These are phyloP conservation scores for Myrmophylax atrothorax DNA, from an alignment of 2,113 vertebrate genomes.

Conservation along the genomic window DNA sequence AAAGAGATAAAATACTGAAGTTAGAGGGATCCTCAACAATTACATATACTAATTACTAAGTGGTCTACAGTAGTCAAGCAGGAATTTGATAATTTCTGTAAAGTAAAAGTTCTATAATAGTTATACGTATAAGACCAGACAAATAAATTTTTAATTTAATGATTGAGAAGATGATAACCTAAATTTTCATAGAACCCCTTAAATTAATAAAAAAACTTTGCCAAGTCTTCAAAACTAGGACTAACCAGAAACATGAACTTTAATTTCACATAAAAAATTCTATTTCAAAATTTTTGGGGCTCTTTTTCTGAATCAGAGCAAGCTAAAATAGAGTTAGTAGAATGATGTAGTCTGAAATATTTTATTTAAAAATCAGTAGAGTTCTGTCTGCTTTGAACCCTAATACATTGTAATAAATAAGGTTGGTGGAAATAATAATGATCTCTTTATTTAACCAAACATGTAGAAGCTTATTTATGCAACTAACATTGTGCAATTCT, in stretches of 20 bases:
- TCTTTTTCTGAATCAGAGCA: neutral
- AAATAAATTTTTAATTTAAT: neutral
- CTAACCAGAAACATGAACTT: neutral
- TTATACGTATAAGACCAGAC: neutral
- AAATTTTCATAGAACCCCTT: neutral
- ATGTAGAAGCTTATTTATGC: neutral
- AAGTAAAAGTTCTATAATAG: neutral
- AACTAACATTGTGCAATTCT: neutral
- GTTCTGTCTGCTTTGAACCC: neutral
- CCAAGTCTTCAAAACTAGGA: neutral
- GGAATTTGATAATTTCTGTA: neutral
- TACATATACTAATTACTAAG: neutral
- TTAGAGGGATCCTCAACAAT: neutral
- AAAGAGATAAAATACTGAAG: neutral
- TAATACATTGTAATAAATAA: neutral
- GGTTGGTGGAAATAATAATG: neutral
- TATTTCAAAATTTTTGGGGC: neutral
- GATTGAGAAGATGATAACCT: neutral
- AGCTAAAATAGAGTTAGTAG: neutral
- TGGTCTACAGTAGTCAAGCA: neutral
- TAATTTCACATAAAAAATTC: neutral
- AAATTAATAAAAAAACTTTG: neutral
- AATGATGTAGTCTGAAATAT: neutral
- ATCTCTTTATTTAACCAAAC: neutral
- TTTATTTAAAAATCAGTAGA: neutral